These are phyloP conservation scores for Nothocercus nigrocapillus DNA, from an alignment of 2,113 vertebrate species.

Conservation along the genomic window DNA sequence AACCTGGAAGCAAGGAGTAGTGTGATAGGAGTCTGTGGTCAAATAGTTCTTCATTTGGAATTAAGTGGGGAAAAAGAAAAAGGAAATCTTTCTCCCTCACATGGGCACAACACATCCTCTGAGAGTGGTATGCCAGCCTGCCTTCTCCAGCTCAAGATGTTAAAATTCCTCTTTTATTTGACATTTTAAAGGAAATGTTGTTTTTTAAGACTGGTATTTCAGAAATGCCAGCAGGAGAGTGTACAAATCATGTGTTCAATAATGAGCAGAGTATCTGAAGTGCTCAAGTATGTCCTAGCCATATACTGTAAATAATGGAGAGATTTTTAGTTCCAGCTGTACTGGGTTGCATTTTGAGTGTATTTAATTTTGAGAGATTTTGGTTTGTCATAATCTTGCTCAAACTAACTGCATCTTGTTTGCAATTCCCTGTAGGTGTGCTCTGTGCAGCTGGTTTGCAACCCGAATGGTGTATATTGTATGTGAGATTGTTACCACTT, in stretches of 20 bases:
- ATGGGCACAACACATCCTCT: neutral
- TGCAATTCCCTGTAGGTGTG: neutral
- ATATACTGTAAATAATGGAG: neutral
- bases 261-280: neutral
- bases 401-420: neutral
- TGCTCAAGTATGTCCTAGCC: fast-evolving
- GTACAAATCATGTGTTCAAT: neutral
- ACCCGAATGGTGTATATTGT: neutral
- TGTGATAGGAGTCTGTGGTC: neutral
- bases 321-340: neutral
- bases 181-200: neutral
- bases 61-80: slow-evolving; percentile 34
- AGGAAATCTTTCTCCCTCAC: neutral
- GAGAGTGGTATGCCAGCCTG: slow-evolving; percentile 9
- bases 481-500: neutral
- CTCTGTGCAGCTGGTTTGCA: neutral
- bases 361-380: neutral
- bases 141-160: slow-evolving; percentile 25
- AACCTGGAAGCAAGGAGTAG: neutral
- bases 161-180: slow-evolving; percentile 18
- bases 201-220: neutral
- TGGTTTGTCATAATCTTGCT: neutral
- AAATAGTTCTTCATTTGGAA: neutral
- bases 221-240: slow-evolving; percentile 21
- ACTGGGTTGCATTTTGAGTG: neutral